Percentiles rank a stretch among this genome's conserved stretches.
phyloP scores from a whole-genome alignment of 1,140 invertebrate species.

The Drosophila lini region DNA sequence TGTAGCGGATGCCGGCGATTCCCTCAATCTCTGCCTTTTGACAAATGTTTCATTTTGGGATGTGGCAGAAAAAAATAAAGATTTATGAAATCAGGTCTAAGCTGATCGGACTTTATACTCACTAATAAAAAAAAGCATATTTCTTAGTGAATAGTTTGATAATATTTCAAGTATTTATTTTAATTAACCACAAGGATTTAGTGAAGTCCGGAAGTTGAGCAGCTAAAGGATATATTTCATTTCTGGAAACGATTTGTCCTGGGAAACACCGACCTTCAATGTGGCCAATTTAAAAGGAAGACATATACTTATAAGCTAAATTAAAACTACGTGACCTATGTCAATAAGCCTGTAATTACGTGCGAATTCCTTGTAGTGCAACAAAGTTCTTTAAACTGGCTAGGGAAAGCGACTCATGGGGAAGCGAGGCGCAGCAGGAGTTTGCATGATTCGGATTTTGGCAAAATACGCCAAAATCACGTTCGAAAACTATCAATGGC shows the following conservation, averaged over 20 bases:
- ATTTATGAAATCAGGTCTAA: conserved; percentile 9
- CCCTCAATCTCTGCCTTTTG: conserved; percentile 53
- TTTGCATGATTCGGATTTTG: conserved; percentile 49
- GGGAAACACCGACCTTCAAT: not conserved
- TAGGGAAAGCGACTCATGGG: conserved; percentile 22
- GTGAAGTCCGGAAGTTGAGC: not conserved
- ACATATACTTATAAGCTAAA: not conserved
- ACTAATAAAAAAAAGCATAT: not conserved
- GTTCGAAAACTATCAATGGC: conserved; percentile 79
- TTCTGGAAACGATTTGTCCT: not conserved
- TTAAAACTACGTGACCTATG: conserved; percentile 69
- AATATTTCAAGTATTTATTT: not conserved
- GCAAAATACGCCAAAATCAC: conserved; percentile 82
- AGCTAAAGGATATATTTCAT: not conserved
- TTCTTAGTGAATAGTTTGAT: not conserved
- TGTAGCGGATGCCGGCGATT: conserved; percentile 56
- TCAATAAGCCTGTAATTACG: conserved; percentile 76
- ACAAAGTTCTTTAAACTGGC: conserved; percentile 28
- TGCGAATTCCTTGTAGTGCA: conserved; percentile 60
- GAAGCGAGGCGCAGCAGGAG: conserved; percentile 63
- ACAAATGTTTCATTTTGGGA: conserved; percentile 70
- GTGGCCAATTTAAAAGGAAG: not conserved
- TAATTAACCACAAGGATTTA: not conserved
- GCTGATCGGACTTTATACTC: conserved; percentile 2
- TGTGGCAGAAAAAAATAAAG: not conserved